Evolutionary conservation across 2,113 vertebrate species (phyloP).

Genomic region (Petaurus breviceps): DNA sequence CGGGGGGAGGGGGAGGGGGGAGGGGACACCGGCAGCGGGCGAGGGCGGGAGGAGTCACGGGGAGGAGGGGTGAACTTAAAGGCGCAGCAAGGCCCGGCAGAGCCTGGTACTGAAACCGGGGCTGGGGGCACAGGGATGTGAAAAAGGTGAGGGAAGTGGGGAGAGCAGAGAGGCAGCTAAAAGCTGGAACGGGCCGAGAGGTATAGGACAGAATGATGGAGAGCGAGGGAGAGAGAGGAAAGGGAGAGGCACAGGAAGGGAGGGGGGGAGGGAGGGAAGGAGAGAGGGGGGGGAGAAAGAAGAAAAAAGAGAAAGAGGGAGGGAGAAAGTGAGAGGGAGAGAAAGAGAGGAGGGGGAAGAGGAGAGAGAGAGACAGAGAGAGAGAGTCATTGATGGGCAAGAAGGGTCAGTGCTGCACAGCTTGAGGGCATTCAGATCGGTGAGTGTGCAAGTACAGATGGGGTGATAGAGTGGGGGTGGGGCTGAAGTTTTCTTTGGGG

Average conservation of each 20-base stretch:
- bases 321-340: too few species aligned
- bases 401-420: too few species aligned
- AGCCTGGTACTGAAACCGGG: neutral
- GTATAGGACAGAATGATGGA: neutral
- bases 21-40: conserved; percentile 46
- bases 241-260: too few species aligned
- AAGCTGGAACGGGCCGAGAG: conserved; percentile 21
- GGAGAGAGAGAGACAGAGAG: too few species aligned
- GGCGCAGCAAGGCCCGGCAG: neutral
- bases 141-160: conserved; percentile 41
- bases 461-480: too few species aligned
- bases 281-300: too few species aligned
- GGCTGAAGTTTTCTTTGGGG: neutral
- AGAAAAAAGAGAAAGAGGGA: too few species aligned
- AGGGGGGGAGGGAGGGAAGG: too few species aligned
- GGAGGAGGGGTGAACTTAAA: neutral
- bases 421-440: too few species aligned
- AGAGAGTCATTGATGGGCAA: too few species aligned
- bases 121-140: neutral
- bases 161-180: conserved; percentile 64
- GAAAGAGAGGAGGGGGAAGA: too few species aligned
- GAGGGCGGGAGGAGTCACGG: neutral
- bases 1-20: conserved; percentile 36
- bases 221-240: neutral
- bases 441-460: too few species aligned